These are phyloP conservation scores for Candidula unifasciata DNA, from an alignment of 2,888 invertebrate genomes.

Conservation along the genomic window DNA sequence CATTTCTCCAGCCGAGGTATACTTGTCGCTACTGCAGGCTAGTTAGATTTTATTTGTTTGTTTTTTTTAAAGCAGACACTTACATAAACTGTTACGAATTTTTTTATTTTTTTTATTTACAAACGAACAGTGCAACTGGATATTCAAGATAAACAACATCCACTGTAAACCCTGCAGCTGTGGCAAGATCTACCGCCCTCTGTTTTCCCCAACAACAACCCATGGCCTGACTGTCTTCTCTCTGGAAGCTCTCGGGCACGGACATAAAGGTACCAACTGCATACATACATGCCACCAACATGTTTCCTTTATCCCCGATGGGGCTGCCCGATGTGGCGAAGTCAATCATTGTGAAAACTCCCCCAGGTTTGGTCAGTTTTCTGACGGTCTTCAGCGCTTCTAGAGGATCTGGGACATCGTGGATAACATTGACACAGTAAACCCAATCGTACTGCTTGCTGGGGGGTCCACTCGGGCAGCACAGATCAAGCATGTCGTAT, in stretches of 20 bases:
- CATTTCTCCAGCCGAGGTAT: too few relatives aligned
- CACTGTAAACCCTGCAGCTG: slow-evolving; percentile 48
- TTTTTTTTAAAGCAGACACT: too few relatives aligned
- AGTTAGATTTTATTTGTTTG: too few relatives aligned
- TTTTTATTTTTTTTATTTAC: too few relatives aligned
- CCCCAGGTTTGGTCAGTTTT: slow-evolving; percentile 5
- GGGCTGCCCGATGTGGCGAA: slow-evolving; percentile 34
- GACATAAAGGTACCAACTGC: slow-evolving; percentile 47
- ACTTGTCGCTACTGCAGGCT: too few relatives aligned
- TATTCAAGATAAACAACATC: background rate
- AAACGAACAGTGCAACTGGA: slow-evolving; percentile 12
- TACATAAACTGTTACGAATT: too few relatives aligned
- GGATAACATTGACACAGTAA: slow-evolving; percentile 49
- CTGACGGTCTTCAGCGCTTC: slow-evolving; percentile 42
- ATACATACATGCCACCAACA: slow-evolving; percentile 30
- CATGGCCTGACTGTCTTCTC: slow-evolving; percentile 42
- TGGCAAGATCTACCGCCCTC: slow-evolving; percentile 28
- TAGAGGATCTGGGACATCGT: slow-evolving; percentile 53
- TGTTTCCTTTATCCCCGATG: slow-evolving; percentile 41
- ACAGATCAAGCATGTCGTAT: slow-evolving; percentile 41
- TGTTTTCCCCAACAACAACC: slow-evolving; percentile 50
- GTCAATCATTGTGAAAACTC: slow-evolving; percentile 35
- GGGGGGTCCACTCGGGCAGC: slow-evolving; percentile 23
- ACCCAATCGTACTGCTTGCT: slow-evolving; percentile 52
- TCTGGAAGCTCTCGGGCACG: slow-evolving; percentile 55